Percentiles rank a stretch among this genome's conserved stretches.
Conservation (phyloP, 92 coral and sea anemone genomes). For the Actinernus sp. region DNA sequence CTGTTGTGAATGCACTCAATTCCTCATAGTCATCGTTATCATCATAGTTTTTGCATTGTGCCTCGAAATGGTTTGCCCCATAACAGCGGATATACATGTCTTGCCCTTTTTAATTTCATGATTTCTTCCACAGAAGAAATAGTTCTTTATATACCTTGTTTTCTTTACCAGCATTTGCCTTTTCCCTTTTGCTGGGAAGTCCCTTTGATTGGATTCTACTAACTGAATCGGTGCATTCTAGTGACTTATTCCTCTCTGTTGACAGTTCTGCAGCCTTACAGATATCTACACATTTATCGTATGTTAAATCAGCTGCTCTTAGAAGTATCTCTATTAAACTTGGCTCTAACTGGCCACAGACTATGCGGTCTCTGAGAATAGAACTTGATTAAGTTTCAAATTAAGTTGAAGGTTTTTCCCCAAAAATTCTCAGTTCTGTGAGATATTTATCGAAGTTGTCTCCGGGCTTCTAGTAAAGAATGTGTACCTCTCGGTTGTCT, state of each 20-base stretch:
- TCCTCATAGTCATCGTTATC: slow-evolving; percentile 44
- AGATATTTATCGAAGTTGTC: slow-evolving; percentile 46
- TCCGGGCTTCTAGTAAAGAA: slow-evolving; percentile 44
- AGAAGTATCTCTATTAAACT: slow-evolving; percentile 24
- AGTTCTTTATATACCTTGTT: not conserved
- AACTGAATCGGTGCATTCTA: slow-evolving; percentile 20
- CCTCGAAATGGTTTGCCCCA: slow-evolving; percentile 52
- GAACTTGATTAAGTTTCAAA: slow-evolving; percentile 41
- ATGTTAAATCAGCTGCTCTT: slow-evolving; percentile 13
- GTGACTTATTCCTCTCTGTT: slow-evolving; percentile 28
- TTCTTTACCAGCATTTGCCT: not conserved
- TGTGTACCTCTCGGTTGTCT: slow-evolving; percentile 56
- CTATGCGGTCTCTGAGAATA: slow-evolving; percentile 45
- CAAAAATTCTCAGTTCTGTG: slow-evolving; percentile 51
- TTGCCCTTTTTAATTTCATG: slow-evolving; percentile 34
- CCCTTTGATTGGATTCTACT: slow-evolving; percentile 2
- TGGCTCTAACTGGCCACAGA: slow-evolving; percentile 38
- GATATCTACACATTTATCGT: slow-evolving; percentile 20
- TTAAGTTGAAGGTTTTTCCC: slow-evolving; percentile 33
- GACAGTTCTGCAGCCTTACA: slow-evolving; percentile 55
- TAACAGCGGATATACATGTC: slow-evolving; percentile 27
- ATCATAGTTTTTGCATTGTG: too few relatives aligned
- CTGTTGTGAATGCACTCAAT: slow-evolving; percentile 18
- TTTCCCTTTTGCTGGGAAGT: not conserved
- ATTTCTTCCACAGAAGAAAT: slow-evolving; percentile 23